Base-by-base conservation (phyloP, 2,113 vertebrate species). In the Petaurus breviceps region DNA sequence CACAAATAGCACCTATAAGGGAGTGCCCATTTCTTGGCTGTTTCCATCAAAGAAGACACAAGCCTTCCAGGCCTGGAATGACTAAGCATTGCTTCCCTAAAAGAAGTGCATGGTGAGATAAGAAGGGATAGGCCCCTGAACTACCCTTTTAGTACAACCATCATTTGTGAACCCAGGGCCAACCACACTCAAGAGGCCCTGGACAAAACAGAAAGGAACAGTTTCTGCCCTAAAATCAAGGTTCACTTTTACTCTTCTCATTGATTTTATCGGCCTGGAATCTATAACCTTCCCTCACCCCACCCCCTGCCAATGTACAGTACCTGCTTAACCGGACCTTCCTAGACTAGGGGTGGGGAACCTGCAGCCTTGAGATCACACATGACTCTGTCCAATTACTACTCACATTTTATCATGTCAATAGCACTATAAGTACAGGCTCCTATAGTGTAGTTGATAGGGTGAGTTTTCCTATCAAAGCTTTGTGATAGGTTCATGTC, bases 61-160 rank as follows among this genome's bases (percentile, higher is more conserved):
- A 77, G 43, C 37, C 68, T 84, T 43, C 68, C 37, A 84, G n/a
- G 6, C 6, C 1, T 23, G n/a, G 68, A 8, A 84, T 84, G n/a
- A 90, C 28, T 91, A 68, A 26, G 19, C 52, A 93, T 50, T 23
- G 37, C 16, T 84, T 92, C 68, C 31, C 51, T 91, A 92, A 57
- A 92, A 22, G 19, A 84, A 91, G 51, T 92, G 91, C 93, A 25
- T 19, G 90, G 25, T 94, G 89, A 90, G 31, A 55, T 25, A 89
- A 91, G 93, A 7, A 93, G 23, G 49, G 90, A 89, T 23, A 93
- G 95, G 51, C n/a, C 90, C 93, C 7, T 53, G 91, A 95, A 95
- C 26, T 94, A 77, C 94, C 3, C 94, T 96, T 3, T 94, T n/a
- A 51, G 11, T 92, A 22, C 37, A 12, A 93, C 47, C 23, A 50